A percentile compares a stretch with the other conserved stretches of the same genome.
Evolutionary conservation across 2,797 vertebrate genomes (phyloP).

Genomic region (Eulemur rubriventer): DNA sequence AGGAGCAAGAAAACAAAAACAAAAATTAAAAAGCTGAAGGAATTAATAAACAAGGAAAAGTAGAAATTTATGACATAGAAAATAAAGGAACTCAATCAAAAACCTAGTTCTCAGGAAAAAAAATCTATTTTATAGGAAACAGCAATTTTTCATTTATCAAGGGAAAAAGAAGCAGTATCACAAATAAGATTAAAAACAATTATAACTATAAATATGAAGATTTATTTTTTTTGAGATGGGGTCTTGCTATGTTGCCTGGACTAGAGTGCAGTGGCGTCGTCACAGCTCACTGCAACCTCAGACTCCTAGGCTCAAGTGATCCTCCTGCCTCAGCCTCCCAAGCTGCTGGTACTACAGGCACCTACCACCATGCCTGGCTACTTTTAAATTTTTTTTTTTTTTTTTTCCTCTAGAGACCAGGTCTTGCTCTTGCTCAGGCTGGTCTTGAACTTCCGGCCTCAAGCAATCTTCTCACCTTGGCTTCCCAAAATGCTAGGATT

Average conservation of each 20-base stretch:
- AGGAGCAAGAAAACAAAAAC: neutral
- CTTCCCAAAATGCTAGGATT: neutral
- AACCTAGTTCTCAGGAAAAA: neutral
- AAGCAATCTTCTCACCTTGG: neutral
- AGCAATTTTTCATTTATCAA: neutral
- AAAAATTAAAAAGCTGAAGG: neutral
- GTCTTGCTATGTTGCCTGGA: neutral
- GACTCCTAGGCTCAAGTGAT: neutral
- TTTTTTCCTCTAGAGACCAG: neutral
- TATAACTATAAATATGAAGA: neutral
- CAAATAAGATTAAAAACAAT: slow-evolving; percentile 15
- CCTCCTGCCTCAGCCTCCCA: neutral
- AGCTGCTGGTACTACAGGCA: neutral
- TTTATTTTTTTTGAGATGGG: neutral
- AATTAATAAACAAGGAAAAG: slow-evolving; percentile 45
- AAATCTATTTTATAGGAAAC: neutral
- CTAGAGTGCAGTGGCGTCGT: neutral
- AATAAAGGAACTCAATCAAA: neutral
- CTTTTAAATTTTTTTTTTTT: neutral
- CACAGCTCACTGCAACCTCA: neutral
- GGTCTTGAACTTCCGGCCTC: neutral
- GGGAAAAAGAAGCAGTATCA: neutral
- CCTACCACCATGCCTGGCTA: neutral
- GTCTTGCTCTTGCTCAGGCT: neutral
- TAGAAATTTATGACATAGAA: neutral